Conservation (phyloP, 2,113 vertebrate species). For the Equus quagga region DNA sequence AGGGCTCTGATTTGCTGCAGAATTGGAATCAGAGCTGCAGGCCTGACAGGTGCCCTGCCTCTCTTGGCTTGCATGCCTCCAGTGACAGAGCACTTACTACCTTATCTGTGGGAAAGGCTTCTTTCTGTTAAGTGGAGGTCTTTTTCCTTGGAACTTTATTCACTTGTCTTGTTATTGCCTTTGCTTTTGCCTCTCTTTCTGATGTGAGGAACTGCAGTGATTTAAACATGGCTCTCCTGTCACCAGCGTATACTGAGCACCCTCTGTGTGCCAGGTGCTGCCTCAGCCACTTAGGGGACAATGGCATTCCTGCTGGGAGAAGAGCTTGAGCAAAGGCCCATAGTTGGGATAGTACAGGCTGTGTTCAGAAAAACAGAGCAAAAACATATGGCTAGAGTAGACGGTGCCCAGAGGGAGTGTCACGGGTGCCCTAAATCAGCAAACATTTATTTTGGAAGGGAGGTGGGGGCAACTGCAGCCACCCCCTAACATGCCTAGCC, state of each 20-base stretch:
- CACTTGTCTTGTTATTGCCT: conserved; percentile 50
- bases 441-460: conserved; percentile 43
- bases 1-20: conserved; percentile 67
- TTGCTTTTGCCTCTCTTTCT: conserved; percentile 57
- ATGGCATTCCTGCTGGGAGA: conserved; percentile 56
- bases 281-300: conserved; percentile 41
- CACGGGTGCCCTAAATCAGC: conserved; percentile 19
- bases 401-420: neutral
- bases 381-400: neutral
- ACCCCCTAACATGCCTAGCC: neutral
- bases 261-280: conserved; percentile 53
- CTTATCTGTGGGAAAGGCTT: conserved; percentile 27
- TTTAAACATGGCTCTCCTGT: conserved; percentile 58
- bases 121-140: conserved; percentile 36
- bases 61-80: conserved; percentile 65
- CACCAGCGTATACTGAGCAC: conserved; percentile 44
- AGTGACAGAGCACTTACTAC: conserved; percentile 71
- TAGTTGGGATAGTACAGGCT: neutral
- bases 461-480: neutral
- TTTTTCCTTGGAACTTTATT: conserved; percentile 52
- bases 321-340: conserved; percentile 51
- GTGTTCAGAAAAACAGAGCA: conserved; percentile 52
- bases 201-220: conserved; percentile 46
- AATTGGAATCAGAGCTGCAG: conserved; percentile 69
- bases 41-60: conserved; percentile 68